Evolutionary conservation across 1,140 invertebrate species (phyloP), one percentile per base, ranked within the genome.

Genomic region (Drosophila parvula): DNA sequence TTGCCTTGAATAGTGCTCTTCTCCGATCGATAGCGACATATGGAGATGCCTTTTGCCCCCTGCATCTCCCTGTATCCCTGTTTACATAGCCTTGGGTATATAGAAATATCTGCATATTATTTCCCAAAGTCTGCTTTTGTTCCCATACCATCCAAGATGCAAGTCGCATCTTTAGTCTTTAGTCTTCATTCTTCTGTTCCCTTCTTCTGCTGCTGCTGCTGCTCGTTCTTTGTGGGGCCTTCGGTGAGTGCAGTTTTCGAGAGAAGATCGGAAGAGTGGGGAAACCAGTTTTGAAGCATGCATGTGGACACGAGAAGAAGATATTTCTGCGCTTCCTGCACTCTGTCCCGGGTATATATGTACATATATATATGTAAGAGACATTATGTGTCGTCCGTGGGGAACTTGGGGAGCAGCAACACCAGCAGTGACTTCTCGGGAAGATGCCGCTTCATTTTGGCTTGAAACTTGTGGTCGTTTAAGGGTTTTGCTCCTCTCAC

Each of bases 301-400:
- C 65, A 69, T 69, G 62, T 69, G 65, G 65, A 69, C 65, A 67
- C 51, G 65, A 69, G 65, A 69, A 69, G 65, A 65, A 69, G 65
- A 65, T 85, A 64, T 84, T 79, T 74, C 67, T 73, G 40, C 76
- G 77, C 81, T 85, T 85, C 81, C 81, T 84, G 79, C 80, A 38
- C 51, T 55, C 51, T 65, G 74, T 70, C 53, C 51, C 56, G 56
- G 56, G 34, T 38, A 60, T 38, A n/a, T 61, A 60, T 22, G 22
- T 22, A 34, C 36, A 45, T 64, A 48, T 30, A 14, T 60, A 45
- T 28, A 45, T 30, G 27, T 41, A 62, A 62, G 65, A 40, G 60
- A 48, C 48, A 48, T 63, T 41, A 32, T 47, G 43, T 65, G 40
- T 53, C 12, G 12, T 53, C 18, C 22, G 30, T 65, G 64, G 58